Conservation (phyloP, 2,888 invertebrate species). For the Bombyx huttoni region DNA sequence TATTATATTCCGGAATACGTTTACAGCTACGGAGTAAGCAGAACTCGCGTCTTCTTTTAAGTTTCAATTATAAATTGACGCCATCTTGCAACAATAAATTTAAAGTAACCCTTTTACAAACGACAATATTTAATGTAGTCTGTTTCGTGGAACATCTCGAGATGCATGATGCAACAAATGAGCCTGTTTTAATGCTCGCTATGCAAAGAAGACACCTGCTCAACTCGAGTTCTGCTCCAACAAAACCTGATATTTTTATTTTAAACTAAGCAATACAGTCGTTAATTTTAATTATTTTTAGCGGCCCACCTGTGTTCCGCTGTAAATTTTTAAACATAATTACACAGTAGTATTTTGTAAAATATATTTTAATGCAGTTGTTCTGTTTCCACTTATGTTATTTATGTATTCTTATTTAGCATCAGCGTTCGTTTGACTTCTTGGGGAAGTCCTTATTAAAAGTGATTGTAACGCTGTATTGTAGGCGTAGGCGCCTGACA, state of each 20-base stretch:
- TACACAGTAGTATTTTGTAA: neutral
- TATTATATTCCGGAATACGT: too few species aligned
- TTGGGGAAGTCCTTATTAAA: too few species aligned
- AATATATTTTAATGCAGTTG: too few species aligned
- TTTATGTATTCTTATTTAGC: too few species aligned
- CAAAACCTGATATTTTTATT: neutral
- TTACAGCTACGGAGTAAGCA: too few species aligned
- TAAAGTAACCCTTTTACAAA: neutral
- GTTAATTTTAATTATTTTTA: neutral
- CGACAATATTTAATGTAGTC: neutral
- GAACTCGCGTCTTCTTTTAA: too few species aligned
- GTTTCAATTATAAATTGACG: too few species aligned
- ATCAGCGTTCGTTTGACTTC: too few species aligned
- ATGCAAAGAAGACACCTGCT: constrained; percentile 1
- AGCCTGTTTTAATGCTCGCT: neutral
- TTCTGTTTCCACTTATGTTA: too few species aligned
- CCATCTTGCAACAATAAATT: neutral
- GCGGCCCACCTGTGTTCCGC: neutral
- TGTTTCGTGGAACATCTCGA: neutral
- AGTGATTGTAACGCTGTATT: too few species aligned
- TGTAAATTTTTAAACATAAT: neutral
- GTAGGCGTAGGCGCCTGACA: too few species aligned
- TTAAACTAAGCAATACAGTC: neutral
- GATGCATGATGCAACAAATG: neutral
- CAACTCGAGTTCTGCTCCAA: neutral